phyloP scores from a whole-genome alignment of 2,113 vertebrate genomes.

The Pholis gunnellus region DNA sequence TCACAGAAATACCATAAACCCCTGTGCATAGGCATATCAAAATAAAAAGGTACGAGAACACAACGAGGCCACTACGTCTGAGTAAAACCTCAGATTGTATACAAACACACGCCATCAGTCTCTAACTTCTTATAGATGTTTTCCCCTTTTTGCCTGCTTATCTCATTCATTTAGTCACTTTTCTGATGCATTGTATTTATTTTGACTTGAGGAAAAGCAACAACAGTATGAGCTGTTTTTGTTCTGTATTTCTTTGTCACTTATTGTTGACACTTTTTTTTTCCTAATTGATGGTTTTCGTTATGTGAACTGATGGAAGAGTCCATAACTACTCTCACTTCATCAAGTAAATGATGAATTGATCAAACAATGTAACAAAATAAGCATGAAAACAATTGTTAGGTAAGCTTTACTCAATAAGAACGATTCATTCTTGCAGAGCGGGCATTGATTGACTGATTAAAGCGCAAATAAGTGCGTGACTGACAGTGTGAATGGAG shows the following conservation, averaged over 20 bases:
- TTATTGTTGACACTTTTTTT: not conserved
- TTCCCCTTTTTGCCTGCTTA: not conserved
- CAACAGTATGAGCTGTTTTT: not conserved
- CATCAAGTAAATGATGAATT: not conserved
- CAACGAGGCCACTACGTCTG: not conserved
- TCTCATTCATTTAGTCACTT: not conserved
- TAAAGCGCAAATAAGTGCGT: constrained; percentile 25
- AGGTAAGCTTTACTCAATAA: not conserved
- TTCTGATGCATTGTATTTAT: not conserved
- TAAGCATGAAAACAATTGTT: not conserved
- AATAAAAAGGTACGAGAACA: not conserved
- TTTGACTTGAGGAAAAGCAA: not conserved
- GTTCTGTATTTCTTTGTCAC: not conserved
- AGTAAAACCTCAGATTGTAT: not conserved
- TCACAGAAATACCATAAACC: not conserved
- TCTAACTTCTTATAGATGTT: not conserved
- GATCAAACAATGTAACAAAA: not conserved
- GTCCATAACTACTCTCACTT: not conserved
- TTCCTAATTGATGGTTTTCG: not conserved
- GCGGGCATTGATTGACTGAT: constrained; percentile 11
- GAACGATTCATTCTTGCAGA: not conserved
- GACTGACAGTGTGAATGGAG: constrained; percentile 5
- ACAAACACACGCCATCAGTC: not conserved
- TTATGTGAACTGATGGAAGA: not conserved
- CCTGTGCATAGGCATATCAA: not conserved